A percentile compares a stretch with the other conserved stretches of the same genome.
phyloP scores from a whole-genome alignment of 1,140 invertebrate species.

The Bombus breviceps region DNA sequence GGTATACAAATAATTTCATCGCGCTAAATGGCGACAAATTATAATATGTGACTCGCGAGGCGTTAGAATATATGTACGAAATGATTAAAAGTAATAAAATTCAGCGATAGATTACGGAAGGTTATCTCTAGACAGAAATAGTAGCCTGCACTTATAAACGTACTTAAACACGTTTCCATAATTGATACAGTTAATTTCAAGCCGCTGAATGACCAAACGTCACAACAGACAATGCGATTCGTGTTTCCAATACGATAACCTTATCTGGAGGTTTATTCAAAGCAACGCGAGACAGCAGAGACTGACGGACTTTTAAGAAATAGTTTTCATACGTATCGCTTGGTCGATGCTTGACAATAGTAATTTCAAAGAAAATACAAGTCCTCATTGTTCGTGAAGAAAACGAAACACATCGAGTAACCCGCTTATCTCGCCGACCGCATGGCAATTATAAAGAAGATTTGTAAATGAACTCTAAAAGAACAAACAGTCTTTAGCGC shows the following conservation, averaged over 20 bases:
- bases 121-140: constrained; percentile 7
- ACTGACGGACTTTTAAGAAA: background rate
- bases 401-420: background rate
- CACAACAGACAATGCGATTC: background rate
- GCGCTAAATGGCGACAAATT: background rate
- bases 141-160: background rate
- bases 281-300: background rate
- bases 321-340: background rate
- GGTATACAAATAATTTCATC: background rate
- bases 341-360: no score
- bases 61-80: background rate
- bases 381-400: background rate
- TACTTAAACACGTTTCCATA: background rate
- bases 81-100: constrained; percentile 1
- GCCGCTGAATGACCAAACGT: background rate
- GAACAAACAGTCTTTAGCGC: background rate
- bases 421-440: background rate
- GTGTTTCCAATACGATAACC: background rate
- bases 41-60: background rate
- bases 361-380: constrained; percentile 10
- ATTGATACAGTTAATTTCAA: constrained; percentile 20
- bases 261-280: constrained; percentile 17
- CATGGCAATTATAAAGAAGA: constrained; percentile 3
- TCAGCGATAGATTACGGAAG: background rate
- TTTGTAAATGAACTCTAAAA: constrained; percentile 11